These are phyloP conservation scores for Columba janthina DNA, from an alignment of 2,113 vertebrate genomes.

Conservation along the genomic window DNA sequence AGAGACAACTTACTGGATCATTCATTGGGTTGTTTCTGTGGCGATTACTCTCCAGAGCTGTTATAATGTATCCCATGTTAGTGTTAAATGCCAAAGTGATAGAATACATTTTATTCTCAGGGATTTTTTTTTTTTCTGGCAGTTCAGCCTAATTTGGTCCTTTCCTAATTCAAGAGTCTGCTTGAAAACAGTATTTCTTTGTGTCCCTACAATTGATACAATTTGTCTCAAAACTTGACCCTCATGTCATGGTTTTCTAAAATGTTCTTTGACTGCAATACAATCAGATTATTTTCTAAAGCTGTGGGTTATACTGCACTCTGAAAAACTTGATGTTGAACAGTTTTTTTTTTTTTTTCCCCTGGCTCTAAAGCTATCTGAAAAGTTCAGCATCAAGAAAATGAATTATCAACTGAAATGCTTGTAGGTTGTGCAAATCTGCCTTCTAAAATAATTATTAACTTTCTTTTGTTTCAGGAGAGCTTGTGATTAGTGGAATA, in stretches of 20 bases:
- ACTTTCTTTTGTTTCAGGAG: conserved; percentile 64
- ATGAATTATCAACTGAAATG: background rate
- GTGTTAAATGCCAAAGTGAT: background rate
- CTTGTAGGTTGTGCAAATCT: background rate
- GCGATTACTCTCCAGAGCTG: background rate
- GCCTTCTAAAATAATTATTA: background rate
- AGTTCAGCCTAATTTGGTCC: background rate
- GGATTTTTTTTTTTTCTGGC: background rate
- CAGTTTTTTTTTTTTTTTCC: background rate
- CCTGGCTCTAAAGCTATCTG: background rate
- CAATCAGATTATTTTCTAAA: background rate
- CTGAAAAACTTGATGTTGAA: background rate
- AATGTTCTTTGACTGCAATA: background rate
- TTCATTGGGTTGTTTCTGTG: background rate
- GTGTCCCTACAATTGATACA: background rate
- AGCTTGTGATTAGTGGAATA: conserved; percentile 59
- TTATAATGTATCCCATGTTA: background rate
- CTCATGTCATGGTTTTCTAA: background rate
- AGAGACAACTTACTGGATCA: background rate
- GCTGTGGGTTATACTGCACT: background rate
- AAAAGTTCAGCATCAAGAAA: background rate
- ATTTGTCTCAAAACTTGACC: background rate
- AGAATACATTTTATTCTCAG: background rate
- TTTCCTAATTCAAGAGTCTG: background rate
- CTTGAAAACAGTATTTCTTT: background rate